phyloP scores from a whole-genome alignment of 2,888 invertebrate species.

The Tyria jacobaeae region DNA sequence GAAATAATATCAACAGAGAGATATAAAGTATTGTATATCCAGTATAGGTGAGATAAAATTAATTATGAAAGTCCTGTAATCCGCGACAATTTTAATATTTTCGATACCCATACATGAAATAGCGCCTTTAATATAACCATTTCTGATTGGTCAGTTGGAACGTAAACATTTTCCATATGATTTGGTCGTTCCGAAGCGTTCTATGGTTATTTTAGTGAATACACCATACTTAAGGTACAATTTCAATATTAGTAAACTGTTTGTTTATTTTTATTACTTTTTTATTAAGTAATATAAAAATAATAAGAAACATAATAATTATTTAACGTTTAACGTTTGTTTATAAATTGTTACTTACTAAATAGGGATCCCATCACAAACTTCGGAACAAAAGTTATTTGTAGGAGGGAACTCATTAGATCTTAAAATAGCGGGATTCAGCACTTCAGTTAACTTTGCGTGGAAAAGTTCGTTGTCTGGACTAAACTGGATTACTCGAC shows the following conservation, averaged over 20 bases:
- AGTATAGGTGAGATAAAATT: not conserved
- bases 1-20: not conserved
- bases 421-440: not conserved
- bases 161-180: constrained; percentile 1
- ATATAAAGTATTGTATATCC: not conserved
- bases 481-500: too few relatives aligned
- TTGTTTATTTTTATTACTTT: too few relatives aligned
- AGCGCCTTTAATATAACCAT: constrained; percentile 6
- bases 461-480: too few relatives aligned
- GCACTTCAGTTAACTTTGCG: too few relatives aligned
- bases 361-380: not conserved
- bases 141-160: constrained; percentile 11
- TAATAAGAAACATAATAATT: not conserved
- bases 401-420: constrained; percentile 1
- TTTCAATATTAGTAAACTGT: too few relatives aligned
- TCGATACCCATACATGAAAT: not conserved
- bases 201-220: not conserved
- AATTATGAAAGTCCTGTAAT: too few relatives aligned
- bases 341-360: not conserved
- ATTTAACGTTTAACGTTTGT: not conserved
- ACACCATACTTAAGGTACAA: too few relatives aligned
- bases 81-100: not conserved
- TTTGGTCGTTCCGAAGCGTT: constrained; percentile 2
- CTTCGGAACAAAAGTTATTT: not conserved
- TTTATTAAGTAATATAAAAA: too few relatives aligned